A percentile compares a stretch with the other conserved stretches of the same genome.
These are phyloP conservation scores for Drosophila ironensis DNA, from an alignment of 1,140 invertebrate species.

Conservation along the genomic window DNA sequence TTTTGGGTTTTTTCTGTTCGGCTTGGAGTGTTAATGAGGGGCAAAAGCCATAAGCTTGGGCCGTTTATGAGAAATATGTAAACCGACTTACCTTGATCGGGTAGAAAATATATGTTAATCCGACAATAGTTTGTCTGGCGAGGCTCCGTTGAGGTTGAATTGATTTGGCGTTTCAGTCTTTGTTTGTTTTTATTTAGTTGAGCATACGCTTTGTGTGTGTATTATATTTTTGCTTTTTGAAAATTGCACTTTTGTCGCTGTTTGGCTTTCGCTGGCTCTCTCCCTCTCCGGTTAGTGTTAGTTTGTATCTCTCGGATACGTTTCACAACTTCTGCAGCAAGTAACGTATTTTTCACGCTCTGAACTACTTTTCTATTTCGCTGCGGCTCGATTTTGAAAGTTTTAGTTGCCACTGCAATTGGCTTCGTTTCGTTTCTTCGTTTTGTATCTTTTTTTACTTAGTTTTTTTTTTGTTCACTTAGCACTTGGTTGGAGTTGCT, in stretches of 20 bases:
- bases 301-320: constrained; percentile 49
- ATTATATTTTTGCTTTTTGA: constrained; percentile 15
- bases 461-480: constrained; percentile 32
- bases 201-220: constrained; percentile 18
- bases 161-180: constrained; percentile 12
- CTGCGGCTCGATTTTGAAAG: constrained; percentile 56
- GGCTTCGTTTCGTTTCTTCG: constrained; percentile 3
- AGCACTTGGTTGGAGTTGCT: constrained; percentile 21
- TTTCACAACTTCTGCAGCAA: constrained; percentile 50
- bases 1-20: constrained; percentile 8
- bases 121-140: constrained; percentile 39
- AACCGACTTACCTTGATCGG: constrained; percentile 47
- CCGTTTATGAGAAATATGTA: constrained; percentile 10
- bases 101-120: constrained; percentile 58
- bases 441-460: too few species aligned
- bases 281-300: constrained; percentile 12
- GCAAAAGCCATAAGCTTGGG: constrained; percentile 20
- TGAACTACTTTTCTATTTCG: constrained; percentile 73
- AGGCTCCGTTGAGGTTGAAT: constrained; percentile 11
- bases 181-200: constrained; percentile 55
- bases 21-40: constrained; percentile 39
- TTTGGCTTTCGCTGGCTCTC: constrained; percentile 40
- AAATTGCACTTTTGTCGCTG: constrained; percentile 61
- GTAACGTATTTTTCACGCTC: constrained; percentile 58
- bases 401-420: constrained; percentile 39